Conservation (phyloP, 2,888 invertebrate genomes). For the Ceriagrion tenellum region DNA sequence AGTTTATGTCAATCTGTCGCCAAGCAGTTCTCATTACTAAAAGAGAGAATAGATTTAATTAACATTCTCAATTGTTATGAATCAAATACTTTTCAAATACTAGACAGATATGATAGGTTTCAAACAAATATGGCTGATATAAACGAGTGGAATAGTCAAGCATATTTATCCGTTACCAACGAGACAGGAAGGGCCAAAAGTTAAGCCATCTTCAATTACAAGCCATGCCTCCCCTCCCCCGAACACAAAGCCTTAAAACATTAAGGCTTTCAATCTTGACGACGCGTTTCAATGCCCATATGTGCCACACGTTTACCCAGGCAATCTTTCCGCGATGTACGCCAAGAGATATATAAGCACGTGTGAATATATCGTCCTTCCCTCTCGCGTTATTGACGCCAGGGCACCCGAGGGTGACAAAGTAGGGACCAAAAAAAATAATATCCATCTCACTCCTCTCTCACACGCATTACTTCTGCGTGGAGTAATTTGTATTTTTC, state of each 20-base stretch:
- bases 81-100: too few species aligned
- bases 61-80: too few species aligned
- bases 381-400: constrained; percentile 45
- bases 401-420: neutral
- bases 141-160: neutral
- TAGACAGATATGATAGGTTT: too few species aligned
- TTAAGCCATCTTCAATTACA: neutral
- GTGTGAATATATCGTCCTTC: neutral
- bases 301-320: neutral
- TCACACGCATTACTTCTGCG: constrained; percentile 44
- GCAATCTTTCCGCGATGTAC: neutral
- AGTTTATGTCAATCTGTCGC: too few species aligned
- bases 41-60: too few species aligned
- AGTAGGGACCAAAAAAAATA: too few species aligned
- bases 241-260: neutral
- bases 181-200: neutral
- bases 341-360: neutral
- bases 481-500: constrained; percentile 47
- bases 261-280: neutral
- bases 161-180: neutral
- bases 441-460: neutral
- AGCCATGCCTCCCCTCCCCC: neutral
- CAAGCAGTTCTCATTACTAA: too few species aligned
- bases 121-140: neutral
- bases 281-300: neutral